Base-by-base conservation (phyloP, 2,113 vertebrate genomes). In the Eubucco bourcierii region DNA sequence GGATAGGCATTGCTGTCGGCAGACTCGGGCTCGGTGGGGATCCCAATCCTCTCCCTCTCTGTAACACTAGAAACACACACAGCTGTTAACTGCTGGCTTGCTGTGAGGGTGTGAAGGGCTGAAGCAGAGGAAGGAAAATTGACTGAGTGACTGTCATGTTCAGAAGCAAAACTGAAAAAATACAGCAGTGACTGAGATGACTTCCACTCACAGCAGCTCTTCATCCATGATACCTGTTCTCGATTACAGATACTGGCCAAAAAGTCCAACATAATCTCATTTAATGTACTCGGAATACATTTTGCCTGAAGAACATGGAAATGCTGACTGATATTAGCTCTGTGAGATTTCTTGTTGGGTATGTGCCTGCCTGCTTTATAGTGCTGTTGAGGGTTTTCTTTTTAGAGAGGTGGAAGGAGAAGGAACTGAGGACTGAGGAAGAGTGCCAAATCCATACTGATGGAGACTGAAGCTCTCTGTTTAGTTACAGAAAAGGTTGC, bases 1-100 rank as follows among this genome's bases (percentile, higher is more conserved):
- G 98, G 98, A 61, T 98, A 98, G 86, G 98, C 94, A 2, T 98
- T 98, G 96, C 98, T 98, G 93, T 99, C 99, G 0, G 97, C 98
- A 0, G 98, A 98, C 64, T 99, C 99, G 0, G 98, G 97, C 82
- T 98, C 97, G 0, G 99, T 99, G 91, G 99, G 99, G 84, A 99
- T 98, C 66, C 99, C 99, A 44, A 99, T 99, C 53, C 98, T 96
- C 80, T 99, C 98, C 91, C 99, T 98, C 85, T 99, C 99, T 21
- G 98, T 96, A 34, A 97, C 96, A 47, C 99, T 99, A 72, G 2
- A 60, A 72, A 91, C 4, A 94, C 2, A 94, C 11, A 20, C 4
- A 10, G 10, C 1, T 2, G 31, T 19, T 37, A 6, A 21, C 29
- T 2, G 3, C 31, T 23, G 28, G 15, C 23, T 9, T 33, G 1